These are phyloP conservation scores for Sarotherodon lohbergeri DNA, from an alignment of 2,113 vertebrate genomes.

Conservation along the genomic window DNA sequence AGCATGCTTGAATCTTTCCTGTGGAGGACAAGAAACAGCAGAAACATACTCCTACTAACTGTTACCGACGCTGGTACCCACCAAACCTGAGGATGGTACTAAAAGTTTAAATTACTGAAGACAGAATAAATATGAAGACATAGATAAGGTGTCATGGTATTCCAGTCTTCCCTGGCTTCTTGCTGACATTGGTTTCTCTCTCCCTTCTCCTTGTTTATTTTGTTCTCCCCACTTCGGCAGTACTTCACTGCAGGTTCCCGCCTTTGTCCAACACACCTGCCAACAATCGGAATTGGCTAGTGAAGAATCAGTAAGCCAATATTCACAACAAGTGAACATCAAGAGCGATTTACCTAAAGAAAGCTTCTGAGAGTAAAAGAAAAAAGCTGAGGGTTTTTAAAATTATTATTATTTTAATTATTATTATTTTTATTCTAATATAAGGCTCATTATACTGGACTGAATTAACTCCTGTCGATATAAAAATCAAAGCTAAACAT, in stretches of 20 bases:
- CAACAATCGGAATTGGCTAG: not conserved
- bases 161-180: not conserved
- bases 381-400: not conserved
- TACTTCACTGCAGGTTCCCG: not conserved
- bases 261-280: not conserved
- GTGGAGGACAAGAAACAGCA: too few relatives aligned
- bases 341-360: not conserved
- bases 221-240: not conserved
- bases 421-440: not conserved
- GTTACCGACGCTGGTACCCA: too few relatives aligned
- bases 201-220: not conserved
- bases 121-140: not conserved
- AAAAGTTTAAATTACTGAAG: too few relatives aligned
- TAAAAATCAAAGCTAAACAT: too few relatives aligned
- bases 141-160: not conserved
- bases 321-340: not conserved
- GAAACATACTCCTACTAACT: too few relatives aligned
- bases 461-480: not conserved
- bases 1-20: too few relatives aligned
- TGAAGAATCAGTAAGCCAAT: not conserved
- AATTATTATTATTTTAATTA: not conserved
- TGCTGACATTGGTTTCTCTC: not conserved
- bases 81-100: too few relatives aligned
- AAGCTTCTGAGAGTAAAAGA: not conserved
- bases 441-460: not conserved